Percentiles rank a stretch among this genome's conserved stretches.
Conservation (phyloP, 2,113 vertebrate genomes). For the Lophotis ruficrista region DNA sequence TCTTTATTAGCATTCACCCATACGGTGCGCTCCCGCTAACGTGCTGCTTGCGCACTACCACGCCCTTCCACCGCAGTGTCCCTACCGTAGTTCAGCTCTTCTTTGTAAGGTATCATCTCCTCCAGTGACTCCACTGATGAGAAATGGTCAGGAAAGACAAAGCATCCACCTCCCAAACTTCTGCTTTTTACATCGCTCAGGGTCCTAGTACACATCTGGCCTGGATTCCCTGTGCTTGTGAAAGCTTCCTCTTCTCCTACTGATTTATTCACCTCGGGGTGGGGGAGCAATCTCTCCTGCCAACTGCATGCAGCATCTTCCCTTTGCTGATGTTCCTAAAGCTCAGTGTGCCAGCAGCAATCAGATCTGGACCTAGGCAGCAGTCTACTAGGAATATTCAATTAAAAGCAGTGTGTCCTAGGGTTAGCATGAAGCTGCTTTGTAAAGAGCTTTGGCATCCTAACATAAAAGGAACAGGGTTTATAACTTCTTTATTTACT, state of each 20-base stretch:
- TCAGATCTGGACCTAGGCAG: neutral
- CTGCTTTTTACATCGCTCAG: neutral
- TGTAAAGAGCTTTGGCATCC: neutral
- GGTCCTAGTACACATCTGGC: neutral
- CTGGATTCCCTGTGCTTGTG: neutral
- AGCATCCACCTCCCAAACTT: neutral
- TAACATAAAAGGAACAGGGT: neutral
- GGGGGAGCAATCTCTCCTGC: neutral
- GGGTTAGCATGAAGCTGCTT: neutral
- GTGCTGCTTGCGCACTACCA: neutral
- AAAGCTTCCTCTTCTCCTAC: neutral
- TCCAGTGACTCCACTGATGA: neutral
- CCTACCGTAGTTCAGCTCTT: neutral
- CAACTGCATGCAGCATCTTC: neutral
- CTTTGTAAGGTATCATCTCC: neutral
- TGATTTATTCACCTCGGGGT: neutral
- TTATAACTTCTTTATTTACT: neutral
- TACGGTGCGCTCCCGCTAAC: too few relatives aligned
- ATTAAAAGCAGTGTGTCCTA: neutral
- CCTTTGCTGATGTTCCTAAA: neutral
- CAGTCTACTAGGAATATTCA: neutral
- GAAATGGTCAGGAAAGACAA: neutral
- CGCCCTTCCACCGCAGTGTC: rapidly evolving
- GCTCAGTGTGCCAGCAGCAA: neutral
- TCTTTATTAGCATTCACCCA: neutral